A percentile compares a stretch with the other conserved stretches of the same genome.
Evolutionary conservation across 2,888 invertebrate species (phyloP).

Genomic region (Thymelicus acteon): DNA sequence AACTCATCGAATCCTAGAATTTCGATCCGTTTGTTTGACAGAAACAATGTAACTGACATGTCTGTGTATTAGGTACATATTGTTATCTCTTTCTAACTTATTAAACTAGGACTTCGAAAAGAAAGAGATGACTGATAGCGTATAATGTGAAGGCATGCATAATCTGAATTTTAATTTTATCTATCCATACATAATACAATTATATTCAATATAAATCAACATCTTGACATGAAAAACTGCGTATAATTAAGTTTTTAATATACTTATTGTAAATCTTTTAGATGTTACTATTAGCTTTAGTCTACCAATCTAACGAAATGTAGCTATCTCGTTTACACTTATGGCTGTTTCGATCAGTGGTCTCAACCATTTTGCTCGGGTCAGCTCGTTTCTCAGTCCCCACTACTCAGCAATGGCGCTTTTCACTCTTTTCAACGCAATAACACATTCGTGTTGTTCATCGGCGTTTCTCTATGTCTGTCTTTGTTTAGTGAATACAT

Average conservation of each 20-base stretch:
- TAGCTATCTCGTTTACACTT: constrained; percentile 29
- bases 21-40: no score
- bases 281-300: not conserved
- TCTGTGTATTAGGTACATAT: not conserved
- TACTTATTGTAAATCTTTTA: no score
- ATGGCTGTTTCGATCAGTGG: not conserved
- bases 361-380: constrained; percentile 9
- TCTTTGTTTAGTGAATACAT: constrained; percentile 46
- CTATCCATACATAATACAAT: no score
- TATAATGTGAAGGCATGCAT: not conserved
- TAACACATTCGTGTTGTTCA: constrained; percentile 1
- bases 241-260: no score
- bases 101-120: not conserved
- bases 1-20: no score
- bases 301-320: constrained; percentile 11
- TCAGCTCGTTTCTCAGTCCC: constrained; percentile 5
- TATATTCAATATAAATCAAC: no score
- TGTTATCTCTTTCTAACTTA: constrained; percentile 24
- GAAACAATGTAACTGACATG: not conserved
- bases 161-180: no score
- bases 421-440: not conserved
- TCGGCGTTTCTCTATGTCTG: constrained; percentile 44
- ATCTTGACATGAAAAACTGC: no score
- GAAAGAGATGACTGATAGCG: constrained; percentile 12
- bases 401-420: constrained; percentile 1